Conservation (phyloP, 2,113 vertebrate species). For the Pachycephala philippinensis region DNA sequence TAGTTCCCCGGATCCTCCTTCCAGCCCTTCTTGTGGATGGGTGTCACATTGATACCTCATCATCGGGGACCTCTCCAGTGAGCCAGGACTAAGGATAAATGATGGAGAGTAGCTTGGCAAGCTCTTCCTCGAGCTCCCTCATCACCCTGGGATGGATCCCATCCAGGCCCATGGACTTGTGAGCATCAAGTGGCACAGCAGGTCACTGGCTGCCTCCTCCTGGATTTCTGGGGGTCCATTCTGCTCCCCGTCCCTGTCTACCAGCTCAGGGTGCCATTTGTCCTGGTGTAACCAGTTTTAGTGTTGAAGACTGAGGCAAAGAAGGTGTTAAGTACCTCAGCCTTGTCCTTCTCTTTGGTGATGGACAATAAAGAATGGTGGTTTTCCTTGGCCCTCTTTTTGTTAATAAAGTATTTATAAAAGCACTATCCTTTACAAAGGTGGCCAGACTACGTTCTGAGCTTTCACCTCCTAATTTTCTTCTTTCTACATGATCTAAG, state of each 20-base stretch:
- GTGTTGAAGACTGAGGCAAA: not conserved
- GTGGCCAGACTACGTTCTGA: not conserved
- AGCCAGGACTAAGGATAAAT: not conserved
- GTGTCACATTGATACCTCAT: not conserved
- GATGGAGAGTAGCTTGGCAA: not conserved
- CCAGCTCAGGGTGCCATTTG: rapidly evolving
- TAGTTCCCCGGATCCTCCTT: not conserved
- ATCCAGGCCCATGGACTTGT: not conserved
- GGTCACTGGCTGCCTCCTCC: not conserved
- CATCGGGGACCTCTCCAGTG: not conserved
- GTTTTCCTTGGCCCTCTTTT: not conserved
- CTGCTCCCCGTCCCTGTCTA: not conserved
- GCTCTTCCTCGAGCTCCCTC: not conserved
- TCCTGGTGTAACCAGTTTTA: not conserved
- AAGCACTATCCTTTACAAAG: not conserved
- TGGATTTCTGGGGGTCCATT: not conserved
- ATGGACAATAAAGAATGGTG: not conserved
- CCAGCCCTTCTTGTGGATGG: not conserved
- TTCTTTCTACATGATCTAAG: not conserved
- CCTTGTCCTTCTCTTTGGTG: not conserved
- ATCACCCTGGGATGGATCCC: not conserved
- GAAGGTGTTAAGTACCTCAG: not conserved
- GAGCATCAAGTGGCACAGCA: not conserved
- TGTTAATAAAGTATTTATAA: not conserved
- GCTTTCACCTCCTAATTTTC: not conserved